Evolutionary conservation across 2,797 vertebrate species (phyloP), one percentile per base, ranked within the genome.

Genomic region (Falco columbarius): DNA sequence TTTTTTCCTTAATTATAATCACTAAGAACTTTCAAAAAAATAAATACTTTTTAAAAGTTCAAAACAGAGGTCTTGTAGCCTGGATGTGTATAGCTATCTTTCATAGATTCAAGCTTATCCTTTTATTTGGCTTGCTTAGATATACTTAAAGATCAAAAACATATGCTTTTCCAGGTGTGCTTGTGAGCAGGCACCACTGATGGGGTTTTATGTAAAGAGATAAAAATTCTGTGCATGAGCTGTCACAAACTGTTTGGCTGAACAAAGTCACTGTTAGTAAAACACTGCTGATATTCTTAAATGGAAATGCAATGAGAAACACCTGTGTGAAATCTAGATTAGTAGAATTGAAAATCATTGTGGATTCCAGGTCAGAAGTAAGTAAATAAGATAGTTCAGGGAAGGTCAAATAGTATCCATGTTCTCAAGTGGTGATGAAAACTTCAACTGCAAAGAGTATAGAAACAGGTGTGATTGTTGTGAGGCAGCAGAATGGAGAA

Each of bases 221-320:
- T 98, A 99, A 99, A 99, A 98, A 98, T 85, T 98, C 97, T 98
- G 95, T 96, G 96, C 95, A 85, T 97, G 98, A 98, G 97, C 98
- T 98, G 98, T 98, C 98, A 98, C 97, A 98, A 98, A 96, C 95
- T 97, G 96, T 98, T 98, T 98, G 96, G 97, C 95, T 94, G 97
- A 98, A 98, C 96, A 97, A 98, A 98, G 97, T 98, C 97, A 96
- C 97, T 97, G 97, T 96, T 97, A 95, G 97, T 98, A 98, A 99
- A 98, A 98, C 98, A 97, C 97, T 98, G 97, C 98, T 98, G 98
- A 98, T 98, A 97, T 97, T 98, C 97, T 97, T 97, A 97, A 98
- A 98, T 96, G 92, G 97, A 96, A 97, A 96, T 94, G 97, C 98
- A 98, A 98, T 98, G 98, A 98, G 98, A 99, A 99, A 98, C 99